Evolutionary conservation across 2,888 invertebrate genomes (phyloP).

Genomic region (Globia sparganii): DNA sequence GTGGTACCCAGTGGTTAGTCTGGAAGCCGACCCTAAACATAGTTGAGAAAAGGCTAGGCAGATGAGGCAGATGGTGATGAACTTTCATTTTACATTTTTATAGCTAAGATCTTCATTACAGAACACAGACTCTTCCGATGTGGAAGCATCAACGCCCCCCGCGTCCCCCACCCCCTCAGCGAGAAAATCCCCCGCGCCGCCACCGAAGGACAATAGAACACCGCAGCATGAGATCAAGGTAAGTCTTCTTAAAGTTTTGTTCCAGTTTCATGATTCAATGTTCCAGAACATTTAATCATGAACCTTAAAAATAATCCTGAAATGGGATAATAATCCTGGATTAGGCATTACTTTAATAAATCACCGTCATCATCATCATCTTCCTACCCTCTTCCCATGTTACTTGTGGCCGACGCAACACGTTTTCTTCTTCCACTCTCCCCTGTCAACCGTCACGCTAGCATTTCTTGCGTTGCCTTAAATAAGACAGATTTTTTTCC

Average conservation of each 20-base stretch:
- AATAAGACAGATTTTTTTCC: neutral
- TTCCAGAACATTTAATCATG: no score
- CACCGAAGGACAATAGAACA: slow-evolving; percentile 68
- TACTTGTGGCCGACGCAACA: neutral
- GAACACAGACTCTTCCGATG: slow-evolving; percentile 88
- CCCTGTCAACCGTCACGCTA: neutral
- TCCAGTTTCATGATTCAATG: neutral
- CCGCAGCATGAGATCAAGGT: slow-evolving; percentile 87
- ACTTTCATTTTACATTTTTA: neutral
- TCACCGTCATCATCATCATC: neutral
- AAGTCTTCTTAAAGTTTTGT: neutral
- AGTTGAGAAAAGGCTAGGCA: no score
- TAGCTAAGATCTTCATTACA: slow-evolving; percentile 55
- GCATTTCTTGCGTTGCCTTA: neutral
- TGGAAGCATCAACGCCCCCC: slow-evolving; percentile 79
- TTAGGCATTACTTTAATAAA: neutral
- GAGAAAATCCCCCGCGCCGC: slow-evolving; percentile 78
- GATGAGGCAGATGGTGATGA: no score
- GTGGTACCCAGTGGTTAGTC: no score
- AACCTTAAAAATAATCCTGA: neutral
- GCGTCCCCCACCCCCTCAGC: slow-evolving; percentile 75
- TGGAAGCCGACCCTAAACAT: no score
- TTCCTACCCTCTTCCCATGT: neutral
- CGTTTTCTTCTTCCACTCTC: neutral
- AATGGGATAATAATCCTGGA: neutral